Conservation (phyloP, 2,888 invertebrate species). For the Campoletis raptor region DNA sequence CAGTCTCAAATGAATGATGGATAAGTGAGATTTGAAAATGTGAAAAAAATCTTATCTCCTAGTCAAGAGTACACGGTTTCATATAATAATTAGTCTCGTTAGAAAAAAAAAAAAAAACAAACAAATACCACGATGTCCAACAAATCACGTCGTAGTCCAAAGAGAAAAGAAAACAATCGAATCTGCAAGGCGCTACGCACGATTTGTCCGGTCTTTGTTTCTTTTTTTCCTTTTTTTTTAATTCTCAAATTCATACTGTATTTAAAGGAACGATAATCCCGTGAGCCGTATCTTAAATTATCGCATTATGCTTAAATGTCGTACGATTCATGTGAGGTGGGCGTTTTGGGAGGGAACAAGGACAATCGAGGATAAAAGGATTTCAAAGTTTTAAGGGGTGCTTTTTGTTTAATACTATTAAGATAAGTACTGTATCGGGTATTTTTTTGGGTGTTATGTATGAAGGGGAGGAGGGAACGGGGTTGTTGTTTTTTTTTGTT, state of each 20-base stretch:
- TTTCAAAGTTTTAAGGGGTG: slow-evolving; percentile 36
- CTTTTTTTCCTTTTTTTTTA: slow-evolving; percentile 66
- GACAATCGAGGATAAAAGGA: slow-evolving; percentile 26
- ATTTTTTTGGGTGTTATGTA: slow-evolving; percentile 78
- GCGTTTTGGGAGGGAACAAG: slow-evolving; percentile 65
- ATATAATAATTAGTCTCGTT: slow-evolving; percentile 35
- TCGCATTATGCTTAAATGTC: slow-evolving; percentile 80
- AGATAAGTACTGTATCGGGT: slow-evolving; percentile 80
- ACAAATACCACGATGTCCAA: slow-evolving; percentile 29
- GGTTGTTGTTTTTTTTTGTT: slow-evolving; percentile 45
- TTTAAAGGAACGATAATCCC: slow-evolving; percentile 80
- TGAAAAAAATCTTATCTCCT: slow-evolving; percentile 51
- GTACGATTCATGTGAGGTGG: slow-evolving; percentile 79
- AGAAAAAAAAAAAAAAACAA: slow-evolving; percentile 20
- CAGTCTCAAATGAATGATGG: slow-evolving; percentile 15
- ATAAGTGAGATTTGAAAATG: not conserved
- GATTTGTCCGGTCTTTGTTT: slow-evolving; percentile 73
- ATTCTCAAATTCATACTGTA: slow-evolving; percentile 70
- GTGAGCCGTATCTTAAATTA: slow-evolving; percentile 81
- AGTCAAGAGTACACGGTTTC: slow-evolving; percentile 49
- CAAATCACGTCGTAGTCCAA: slow-evolving; percentile 55
- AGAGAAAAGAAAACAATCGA: slow-evolving; percentile 76
- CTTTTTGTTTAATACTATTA: slow-evolving; percentile 64
- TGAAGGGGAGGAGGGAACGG: slow-evolving; percentile 69
- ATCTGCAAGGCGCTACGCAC: slow-evolving; percentile 77